Evolutionary conservation across 2,888 invertebrate species (phyloP).

Genomic region (Clusia tigrina): DNA sequence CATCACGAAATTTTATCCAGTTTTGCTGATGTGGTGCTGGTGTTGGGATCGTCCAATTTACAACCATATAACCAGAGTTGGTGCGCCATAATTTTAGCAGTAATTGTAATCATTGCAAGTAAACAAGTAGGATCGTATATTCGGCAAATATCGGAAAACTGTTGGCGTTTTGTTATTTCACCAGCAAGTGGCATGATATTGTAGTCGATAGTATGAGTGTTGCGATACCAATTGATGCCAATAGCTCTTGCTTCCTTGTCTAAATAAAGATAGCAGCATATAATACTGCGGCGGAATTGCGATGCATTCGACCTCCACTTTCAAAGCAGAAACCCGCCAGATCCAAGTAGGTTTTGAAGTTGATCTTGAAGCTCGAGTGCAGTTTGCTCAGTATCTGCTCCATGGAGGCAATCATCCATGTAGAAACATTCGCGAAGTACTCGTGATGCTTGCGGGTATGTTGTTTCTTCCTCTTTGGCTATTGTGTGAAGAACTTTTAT

Average conservation of each 20-base stretch:
- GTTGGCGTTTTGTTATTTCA: constrained; percentile 29
- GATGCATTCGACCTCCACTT: constrained; percentile 28
- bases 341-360: constrained; percentile 21
- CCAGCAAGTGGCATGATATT: constrained; percentile 2
- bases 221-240: constrained; percentile 25
- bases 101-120: constrained; percentile 21
- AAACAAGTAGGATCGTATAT: constrained; percentile 25
- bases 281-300: constrained; percentile 4
- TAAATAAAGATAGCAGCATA: constrained; percentile 16
- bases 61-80: constrained; percentile 17
- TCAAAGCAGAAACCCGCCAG: constrained; percentile 22
- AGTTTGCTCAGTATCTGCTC: constrained; percentile 12
- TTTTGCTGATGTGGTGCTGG: constrained; percentile 12
- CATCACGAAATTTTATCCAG: constrained; percentile 19
- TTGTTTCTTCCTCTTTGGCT: constrained; percentile 17
- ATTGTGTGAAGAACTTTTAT: constrained; percentile 22
- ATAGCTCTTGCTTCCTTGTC: constrained; percentile 28
- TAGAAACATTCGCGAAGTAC: constrained; percentile 19
- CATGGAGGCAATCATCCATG: constrained; percentile 26
- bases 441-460: constrained; percentile 14
- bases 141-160: constrained; percentile 25
- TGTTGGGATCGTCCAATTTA: constrained; percentile 12
- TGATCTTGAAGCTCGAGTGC: constrained; percentile 18
- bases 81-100: constrained; percentile 21
- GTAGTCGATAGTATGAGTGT: constrained; percentile 22